phyloP scores from a whole-genome alignment of 2,113 vertebrate genomes.

The Carassius gibelio region DNA sequence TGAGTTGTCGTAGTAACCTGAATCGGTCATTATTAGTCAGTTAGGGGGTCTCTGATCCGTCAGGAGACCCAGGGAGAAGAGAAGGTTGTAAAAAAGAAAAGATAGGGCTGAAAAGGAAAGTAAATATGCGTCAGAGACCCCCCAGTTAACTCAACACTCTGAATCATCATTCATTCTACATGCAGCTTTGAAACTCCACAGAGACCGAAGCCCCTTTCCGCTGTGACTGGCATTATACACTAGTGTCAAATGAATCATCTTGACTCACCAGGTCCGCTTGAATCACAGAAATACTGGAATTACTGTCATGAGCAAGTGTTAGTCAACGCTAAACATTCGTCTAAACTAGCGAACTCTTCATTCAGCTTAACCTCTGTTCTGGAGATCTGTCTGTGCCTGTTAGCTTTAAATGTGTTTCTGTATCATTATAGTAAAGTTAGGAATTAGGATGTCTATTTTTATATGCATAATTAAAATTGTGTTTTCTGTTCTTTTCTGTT shows the following conservation, averaged over 20 bases:
- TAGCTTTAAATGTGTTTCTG: no score
- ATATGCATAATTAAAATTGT: no score
- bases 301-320: background rate
- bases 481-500: no score
- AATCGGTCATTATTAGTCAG: slow-evolving; percentile 13
- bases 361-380: background rate
- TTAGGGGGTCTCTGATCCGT: slow-evolving; percentile 27
- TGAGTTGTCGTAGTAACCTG: background rate
- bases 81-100: slow-evolving; percentile 13
- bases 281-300: background rate
- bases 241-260: slow-evolving; percentile 18
- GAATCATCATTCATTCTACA: background rate
- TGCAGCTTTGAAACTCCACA: background rate
- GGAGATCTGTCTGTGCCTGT: background rate
- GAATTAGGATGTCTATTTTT: no score
- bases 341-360: background rate
- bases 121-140: slow-evolving; percentile 16
- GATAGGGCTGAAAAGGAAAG: slow-evolving; percentile 14
- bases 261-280: background rate
- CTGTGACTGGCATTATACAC: background rate
- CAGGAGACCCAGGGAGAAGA: background rate
- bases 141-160: background rate
- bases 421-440: no score
- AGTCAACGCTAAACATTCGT: background rate
- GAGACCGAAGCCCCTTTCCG: slow-evolving; percentile 8